Evolutionary conservation across 1,140 invertebrate species (phyloP), one percentile per base, ranked within the genome.

Genomic region (Acromyrmex echinatior): DNA sequence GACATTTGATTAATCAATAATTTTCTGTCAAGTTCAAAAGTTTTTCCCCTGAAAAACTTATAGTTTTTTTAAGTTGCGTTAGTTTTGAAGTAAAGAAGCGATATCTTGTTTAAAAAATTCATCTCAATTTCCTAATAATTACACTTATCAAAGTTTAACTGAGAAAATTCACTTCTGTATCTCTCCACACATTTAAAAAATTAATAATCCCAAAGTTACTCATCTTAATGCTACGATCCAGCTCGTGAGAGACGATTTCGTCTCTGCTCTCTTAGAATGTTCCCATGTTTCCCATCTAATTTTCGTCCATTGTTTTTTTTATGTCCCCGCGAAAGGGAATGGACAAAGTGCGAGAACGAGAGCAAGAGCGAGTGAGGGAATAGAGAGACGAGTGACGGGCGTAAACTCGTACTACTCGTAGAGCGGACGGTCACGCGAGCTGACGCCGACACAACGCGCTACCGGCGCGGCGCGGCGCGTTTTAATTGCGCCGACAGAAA

Each of bases 401-500:
- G 31, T 35, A 35, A 5, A 35, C 31, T 35, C 31, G 31, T 35
- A 35, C 31, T 35, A 35, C 31, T 35, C 9, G 31, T 21, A 18
- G 51, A 39, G 53, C 51, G 31, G 35, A 12, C 25, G 60, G 87
- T 86, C 87, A 86, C 87, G 88, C 88, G 87, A 89, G 45, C 28
- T 86, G 62, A 82, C 53, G 56, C 51, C 45, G 18, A 51, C 58
- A 51, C 25, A 56, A 70, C 60, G 71, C 65, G 86, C 65, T 76
- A 56, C 71, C 74, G 39, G 18, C 58, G 0, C 53, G 56, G n/a
- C 25, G 25, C 84, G 82, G 78, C 66, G 79, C 89, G 88, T 92
- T 92, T 92, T 92, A 92, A 92, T 91, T 88, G 88, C 88, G 76
- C 66, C 91, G 81, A 90, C 91, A 89, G 88, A 90, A 92, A 92